phyloP scores from a whole-genome alignment of 2,797 vertebrate genomes.

The Leptodactylus fallax region DNA sequence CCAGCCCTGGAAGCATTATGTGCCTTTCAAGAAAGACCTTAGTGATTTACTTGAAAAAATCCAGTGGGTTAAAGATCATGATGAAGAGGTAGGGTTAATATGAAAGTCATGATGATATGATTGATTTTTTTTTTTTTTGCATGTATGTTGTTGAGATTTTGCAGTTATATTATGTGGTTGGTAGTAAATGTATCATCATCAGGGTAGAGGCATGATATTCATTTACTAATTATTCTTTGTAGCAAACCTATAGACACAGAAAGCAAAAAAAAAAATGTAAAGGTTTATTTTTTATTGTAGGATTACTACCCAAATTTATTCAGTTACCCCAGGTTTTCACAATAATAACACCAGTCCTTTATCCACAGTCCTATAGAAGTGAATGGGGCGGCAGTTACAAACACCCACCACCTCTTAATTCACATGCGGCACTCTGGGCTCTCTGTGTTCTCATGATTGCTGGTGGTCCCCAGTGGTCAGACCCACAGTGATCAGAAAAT shows the following conservation, averaged over 20 bases:
- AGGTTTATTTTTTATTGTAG: not conserved
- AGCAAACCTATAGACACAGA: not conserved
- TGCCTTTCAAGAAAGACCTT: slow-evolving; percentile 90
- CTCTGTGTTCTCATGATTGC: no score
- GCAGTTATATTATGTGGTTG: no score
- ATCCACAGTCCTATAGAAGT: no score
- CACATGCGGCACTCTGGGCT: no score
- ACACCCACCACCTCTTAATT: no score
- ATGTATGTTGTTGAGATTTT: no score
- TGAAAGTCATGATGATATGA: not conserved
- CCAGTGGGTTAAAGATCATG: slow-evolving; percentile 91
- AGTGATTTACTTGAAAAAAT: slow-evolving; percentile 93
- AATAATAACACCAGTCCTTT: no score
- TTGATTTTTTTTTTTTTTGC: no score
- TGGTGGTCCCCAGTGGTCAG: no score
- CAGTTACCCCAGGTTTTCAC: no score
- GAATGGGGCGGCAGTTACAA: no score
- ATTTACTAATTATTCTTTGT: not conserved
- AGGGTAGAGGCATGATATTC: not conserved
- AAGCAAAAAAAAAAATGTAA: not conserved
- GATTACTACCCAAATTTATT: not conserved
- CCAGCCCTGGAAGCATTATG: slow-evolving; percentile 91
- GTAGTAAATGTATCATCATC: not conserved
- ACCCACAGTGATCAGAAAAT: no score
- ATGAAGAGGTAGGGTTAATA: slow-evolving; percentile 83